Percentiles rank a stretch among this genome's conserved stretches.
Conservation (phyloP, 2,888 invertebrate genomes). For the Herminia tarsipennalis region DNA sequence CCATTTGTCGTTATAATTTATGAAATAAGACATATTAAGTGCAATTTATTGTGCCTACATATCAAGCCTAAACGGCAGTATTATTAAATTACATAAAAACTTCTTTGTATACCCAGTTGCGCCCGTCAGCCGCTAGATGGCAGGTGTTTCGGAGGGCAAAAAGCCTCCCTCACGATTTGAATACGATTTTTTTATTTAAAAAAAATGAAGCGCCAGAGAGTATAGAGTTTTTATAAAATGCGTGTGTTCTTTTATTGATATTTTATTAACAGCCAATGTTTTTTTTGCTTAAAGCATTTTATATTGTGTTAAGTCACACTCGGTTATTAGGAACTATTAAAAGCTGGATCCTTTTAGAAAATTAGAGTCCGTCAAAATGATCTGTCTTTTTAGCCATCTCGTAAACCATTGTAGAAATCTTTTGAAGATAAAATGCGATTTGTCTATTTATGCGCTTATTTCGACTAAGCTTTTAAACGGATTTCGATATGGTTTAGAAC, state of each 20-base stretch:
- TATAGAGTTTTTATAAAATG: slow-evolving; percentile 44
- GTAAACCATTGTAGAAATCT: too few relatives aligned
- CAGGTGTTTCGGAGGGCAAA: slow-evolving; percentile 61
- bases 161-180: slow-evolving; percentile 68
- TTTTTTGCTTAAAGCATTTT: slow-evolving; percentile 40
- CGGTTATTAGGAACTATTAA: slow-evolving; percentile 8
- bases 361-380: too few relatives aligned
- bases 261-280: slow-evolving; percentile 54
- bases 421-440: too few relatives aligned
- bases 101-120: slow-evolving; percentile 25
- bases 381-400: too few relatives aligned
- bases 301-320: slow-evolving; percentile 33
- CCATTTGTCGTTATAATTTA: background rate
- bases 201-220: slow-evolving; percentile 40
- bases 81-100: slow-evolving; percentile 26
- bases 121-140: slow-evolving; percentile 47
- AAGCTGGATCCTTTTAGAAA: too few relatives aligned
- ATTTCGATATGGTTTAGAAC: too few relatives aligned
- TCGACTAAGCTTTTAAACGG: too few relatives aligned
- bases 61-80: slow-evolving; percentile 6
- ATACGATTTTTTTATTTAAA: slow-evolving; percentile 61
- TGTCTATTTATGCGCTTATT: too few relatives aligned
- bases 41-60: slow-evolving; percentile 4
- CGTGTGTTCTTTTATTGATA: slow-evolving; percentile 46
- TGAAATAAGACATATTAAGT: background rate